phyloP scores from a whole-genome alignment of 2,888 invertebrate genomes.

The Baccha elongata region DNA sequence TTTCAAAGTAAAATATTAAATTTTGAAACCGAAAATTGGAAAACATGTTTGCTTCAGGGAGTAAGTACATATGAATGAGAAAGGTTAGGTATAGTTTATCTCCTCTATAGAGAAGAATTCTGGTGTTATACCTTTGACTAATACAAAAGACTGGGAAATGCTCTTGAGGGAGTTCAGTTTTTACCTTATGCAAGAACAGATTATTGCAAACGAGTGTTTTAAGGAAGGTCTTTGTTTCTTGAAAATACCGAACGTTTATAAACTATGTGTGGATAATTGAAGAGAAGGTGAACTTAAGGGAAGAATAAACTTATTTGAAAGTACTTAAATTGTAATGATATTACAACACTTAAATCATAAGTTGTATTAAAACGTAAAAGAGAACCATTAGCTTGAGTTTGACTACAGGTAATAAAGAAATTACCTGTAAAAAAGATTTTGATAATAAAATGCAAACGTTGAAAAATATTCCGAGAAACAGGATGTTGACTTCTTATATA shows the following conservation, averaged over 20 bases:
- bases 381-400: no score
- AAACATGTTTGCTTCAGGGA: constrained; percentile 14
- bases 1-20: constrained; percentile 40
- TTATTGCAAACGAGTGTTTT: constrained; percentile 24
- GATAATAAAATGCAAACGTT: no score
- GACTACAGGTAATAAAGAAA: no score
- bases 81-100: no score
- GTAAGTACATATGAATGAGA: background rate
- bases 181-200: constrained; percentile 1
- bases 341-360: background rate
- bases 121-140: background rate
- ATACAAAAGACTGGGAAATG: background rate
- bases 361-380: no score
- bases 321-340: constrained; percentile 1
- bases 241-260: background rate
- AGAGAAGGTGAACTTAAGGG: no score
- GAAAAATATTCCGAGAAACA: no score
- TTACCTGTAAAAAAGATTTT: no score
- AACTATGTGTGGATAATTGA: constrained; percentile 25
- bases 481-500: no score
- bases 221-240: constrained; percentile 30
- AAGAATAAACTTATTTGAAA: constrained; percentile 47
- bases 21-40: constrained; percentile 36
- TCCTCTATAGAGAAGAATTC: background rate
- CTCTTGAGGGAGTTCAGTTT: background rate